These are phyloP conservation scores for Neosilurus hyrtlii DNA, from an alignment of 2,797 vertebrate species.

Conservation along the genomic window DNA sequence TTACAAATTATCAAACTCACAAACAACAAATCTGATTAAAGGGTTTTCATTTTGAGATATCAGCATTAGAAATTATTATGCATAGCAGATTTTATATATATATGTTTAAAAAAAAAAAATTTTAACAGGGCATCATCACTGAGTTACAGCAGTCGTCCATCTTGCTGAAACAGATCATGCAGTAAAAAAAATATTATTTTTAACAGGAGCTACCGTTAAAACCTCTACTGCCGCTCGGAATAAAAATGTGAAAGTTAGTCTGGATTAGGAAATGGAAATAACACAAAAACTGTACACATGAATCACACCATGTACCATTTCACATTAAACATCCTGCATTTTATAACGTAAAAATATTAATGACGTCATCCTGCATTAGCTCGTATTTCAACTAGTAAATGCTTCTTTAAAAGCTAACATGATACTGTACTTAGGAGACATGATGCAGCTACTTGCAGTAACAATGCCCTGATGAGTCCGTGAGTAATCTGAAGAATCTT, in stretches of 20 bases:
- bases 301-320: slow-evolving; percentile 8
- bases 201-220: slow-evolving; percentile 15
- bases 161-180: slow-evolving; percentile 3
- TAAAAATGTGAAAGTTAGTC: slow-evolving; percentile 3
- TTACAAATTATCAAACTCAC: slow-evolving; percentile 19
- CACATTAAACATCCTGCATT: neutral
- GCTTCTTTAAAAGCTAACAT: slow-evolving; percentile 9
- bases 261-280: neutral
- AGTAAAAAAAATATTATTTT: slow-evolving; percentile 14
- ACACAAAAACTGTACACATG: slow-evolving; percentile 2
- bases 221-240: neutral
- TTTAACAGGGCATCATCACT: slow-evolving; percentile 11
- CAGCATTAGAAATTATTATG: slow-evolving; percentile 29
- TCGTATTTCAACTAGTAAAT: neutral
- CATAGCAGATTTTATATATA: slow-evolving; percentile 25
- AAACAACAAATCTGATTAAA: slow-evolving; percentile 33
- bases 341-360: slow-evolving; percentile 3
- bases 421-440: slow-evolving; percentile 2
- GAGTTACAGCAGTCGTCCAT: slow-evolving; percentile 26
- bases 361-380: slow-evolving; percentile 15
- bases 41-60: slow-evolving; percentile 13
- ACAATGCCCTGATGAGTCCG: slow-evolving; percentile 34
- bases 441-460: slow-evolving; percentile 29
- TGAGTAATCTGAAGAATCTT: slow-evolving; percentile 42
- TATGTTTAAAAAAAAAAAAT: neutral